These are phyloP conservation scores for Pocillopora verrucosa DNA, from an alignment of 64 coral and sea anemone species.

Conservation along the genomic window DNA sequence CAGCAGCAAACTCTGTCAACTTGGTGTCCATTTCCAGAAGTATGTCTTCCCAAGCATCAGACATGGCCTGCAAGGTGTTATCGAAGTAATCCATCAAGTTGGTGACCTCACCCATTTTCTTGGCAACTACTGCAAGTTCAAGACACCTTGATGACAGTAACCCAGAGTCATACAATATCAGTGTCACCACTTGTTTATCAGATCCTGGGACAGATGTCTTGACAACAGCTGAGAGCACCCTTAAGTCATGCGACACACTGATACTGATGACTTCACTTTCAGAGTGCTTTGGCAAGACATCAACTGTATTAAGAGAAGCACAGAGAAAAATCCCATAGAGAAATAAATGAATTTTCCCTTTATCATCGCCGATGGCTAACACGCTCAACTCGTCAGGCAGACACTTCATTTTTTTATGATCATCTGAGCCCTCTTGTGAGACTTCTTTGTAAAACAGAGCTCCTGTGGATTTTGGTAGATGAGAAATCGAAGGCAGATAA, in stretches of 20 bases:
- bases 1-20: slow-evolving; percentile 78
- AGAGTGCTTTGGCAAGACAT: slow-evolving; percentile 1
- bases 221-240: slow-evolving; percentile 51
- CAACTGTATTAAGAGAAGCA: slow-evolving; percentile 48
- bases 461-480: slow-evolving; percentile 75
- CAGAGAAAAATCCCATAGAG: slow-evolving; percentile 86
- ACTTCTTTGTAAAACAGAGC: slow-evolving; percentile 76
- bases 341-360: slow-evolving; percentile 71
- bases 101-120: slow-evolving; percentile 79
- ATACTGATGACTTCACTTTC: slow-evolving; percentile 58
- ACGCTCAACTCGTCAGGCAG: slow-evolving; percentile 79
- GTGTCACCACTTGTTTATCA: slow-evolving; percentile 7
- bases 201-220: background rate
- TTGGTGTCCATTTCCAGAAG: slow-evolving; percentile 91
- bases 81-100: slow-evolving; percentile 86
- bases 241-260: slow-evolving; percentile 57
- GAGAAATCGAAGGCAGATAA: slow-evolving; percentile 67
- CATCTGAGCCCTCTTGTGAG: slow-evolving; percentile 48
- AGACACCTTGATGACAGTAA: slow-evolving; percentile 50
- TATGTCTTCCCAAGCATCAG: slow-evolving; percentile 98
- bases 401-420: slow-evolving; percentile 83
- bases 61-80: slow-evolving; percentile 79
- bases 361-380: slow-evolving; percentile 67
- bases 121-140: slow-evolving; percentile 75
- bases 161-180: slow-evolving; percentile 68